Conservation (phyloP, 2,113 vertebrate species). For the Zosterops pallidus region DNA sequence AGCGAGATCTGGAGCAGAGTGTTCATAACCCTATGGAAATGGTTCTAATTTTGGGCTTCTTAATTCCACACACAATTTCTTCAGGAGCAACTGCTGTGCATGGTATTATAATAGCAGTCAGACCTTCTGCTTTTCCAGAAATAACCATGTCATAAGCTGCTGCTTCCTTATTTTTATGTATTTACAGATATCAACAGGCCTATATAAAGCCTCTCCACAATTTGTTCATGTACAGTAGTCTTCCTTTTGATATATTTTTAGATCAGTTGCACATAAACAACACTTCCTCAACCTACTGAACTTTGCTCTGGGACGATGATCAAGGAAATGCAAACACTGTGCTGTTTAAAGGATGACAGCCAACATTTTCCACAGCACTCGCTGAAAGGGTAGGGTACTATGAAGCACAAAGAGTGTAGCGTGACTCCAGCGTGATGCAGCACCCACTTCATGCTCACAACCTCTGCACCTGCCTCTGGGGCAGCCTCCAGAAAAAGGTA, state of each 20-base stretch:
- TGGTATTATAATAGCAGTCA: neutral
- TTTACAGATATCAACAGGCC: constrained; percentile 38
- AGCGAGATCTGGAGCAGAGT: neutral
- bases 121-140: constrained; percentile 50
- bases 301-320: constrained; percentile 12
- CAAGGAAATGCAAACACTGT: neutral
- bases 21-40: neutral
- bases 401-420: neutral
- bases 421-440: neutral
- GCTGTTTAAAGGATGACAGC: neutral
- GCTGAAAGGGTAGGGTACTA: neutral
- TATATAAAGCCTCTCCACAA: constrained; percentile 11
- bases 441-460: neutral
- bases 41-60: neutral
- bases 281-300: constrained; percentile 10
- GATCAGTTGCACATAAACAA: constrained; percentile 5
- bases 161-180: constrained; percentile 63
- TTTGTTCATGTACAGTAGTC: constrained; percentile 5
- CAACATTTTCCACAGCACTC: neutral
- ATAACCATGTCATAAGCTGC: constrained; percentile 32
- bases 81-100: neutral
- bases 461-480: neutral
- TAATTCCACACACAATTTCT: neutral
- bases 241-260: constrained; percentile 52
- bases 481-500: neutral